These are phyloP conservation scores for Hippasteria phrygiana DNA, from an alignment of 53 echinoderm and acorn worm species.

Conservation along the genomic window DNA sequence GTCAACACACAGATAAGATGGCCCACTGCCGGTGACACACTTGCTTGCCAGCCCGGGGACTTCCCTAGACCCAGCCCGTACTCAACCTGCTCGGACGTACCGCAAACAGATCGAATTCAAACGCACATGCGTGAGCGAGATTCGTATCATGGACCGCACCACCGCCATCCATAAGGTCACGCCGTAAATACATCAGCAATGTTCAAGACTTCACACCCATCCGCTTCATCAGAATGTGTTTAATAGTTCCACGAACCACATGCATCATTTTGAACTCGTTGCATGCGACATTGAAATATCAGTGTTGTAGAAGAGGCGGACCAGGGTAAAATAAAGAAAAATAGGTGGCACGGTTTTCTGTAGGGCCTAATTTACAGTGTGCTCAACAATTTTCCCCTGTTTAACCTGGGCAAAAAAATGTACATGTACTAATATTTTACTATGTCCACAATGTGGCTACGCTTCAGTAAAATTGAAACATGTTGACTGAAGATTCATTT, in stretches of 20 bases:
- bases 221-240: slow-evolving; percentile 8
- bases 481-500: no score
- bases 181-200: slow-evolving; percentile 27
- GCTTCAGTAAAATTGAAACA: no score
- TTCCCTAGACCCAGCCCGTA: not conserved
- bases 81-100: not conserved
- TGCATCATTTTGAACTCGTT: not conserved
- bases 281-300: not conserved
- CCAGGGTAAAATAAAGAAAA: no score
- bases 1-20: slow-evolving; percentile 68
- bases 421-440: no score
- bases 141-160: not conserved
- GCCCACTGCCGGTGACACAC: slow-evolving; percentile 61
- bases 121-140: slow-evolving; percentile 4
- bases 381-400: no score
- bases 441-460: no score
- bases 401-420: no score
- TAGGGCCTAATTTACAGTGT: no score
- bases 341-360: no score
- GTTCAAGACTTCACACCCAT: slow-evolving; percentile 60
- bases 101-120: slow-evolving; percentile 29
- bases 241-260: not conserved
- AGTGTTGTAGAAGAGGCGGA: not conserved
- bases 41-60: slow-evolving; percentile 43
- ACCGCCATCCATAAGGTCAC: slow-evolving; percentile 37